Percentiles rank a stretch among this genome's conserved stretches.
phyloP scores from a whole-genome alignment of 2,888 invertebrate species.

The Muschampia plurimacula region DNA sequence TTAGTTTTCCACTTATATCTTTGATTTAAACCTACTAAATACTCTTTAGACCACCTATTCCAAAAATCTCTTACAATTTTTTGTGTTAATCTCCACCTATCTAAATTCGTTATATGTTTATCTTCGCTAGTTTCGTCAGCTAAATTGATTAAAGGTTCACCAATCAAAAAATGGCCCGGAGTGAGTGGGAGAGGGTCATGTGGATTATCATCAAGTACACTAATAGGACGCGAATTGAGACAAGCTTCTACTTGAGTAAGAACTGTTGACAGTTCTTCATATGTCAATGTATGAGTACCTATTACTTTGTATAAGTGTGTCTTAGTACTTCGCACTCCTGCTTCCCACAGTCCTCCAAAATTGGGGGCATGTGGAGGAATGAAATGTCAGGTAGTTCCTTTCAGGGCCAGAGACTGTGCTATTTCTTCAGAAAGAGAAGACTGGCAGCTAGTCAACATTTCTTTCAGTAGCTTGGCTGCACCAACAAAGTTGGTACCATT shows the following conservation, averaged over 20 bases:
- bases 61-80: slow-evolving; percentile 8
- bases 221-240: slow-evolving; percentile 1
- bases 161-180: slow-evolving; percentile 2
- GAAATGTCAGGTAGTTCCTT: slow-evolving; percentile 1
- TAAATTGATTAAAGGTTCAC: slow-evolving; percentile 8
- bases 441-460: background rate
- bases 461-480: background rate
- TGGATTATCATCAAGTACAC: slow-evolving; percentile 4
- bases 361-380: background rate
- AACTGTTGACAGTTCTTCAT: slow-evolving; percentile 43
- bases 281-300: slow-evolving; percentile 39
- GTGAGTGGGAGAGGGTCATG: slow-evolving; percentile 5
- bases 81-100: slow-evolving; percentile 14
- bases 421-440: background rate
- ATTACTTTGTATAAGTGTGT: background rate
- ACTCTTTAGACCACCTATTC: slow-evolving; percentile 8
- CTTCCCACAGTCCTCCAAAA: slow-evolving; percentile 6
- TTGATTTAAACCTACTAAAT: slow-evolving; percentile 1
- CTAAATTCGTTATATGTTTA: background rate
- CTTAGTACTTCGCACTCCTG: background rate
- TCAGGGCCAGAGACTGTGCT: background rate
- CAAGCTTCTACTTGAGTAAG: slow-evolving; percentile 43
- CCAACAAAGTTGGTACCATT: slow-evolving; percentile 4
- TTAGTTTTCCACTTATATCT: slow-evolving; percentile 8
- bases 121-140: background rate